Evolutionary conservation across 2,888 invertebrate genomes (phyloP), one percentile per base, ranked within the genome.

Genomic region (Oscheius myriophilus): DNA sequence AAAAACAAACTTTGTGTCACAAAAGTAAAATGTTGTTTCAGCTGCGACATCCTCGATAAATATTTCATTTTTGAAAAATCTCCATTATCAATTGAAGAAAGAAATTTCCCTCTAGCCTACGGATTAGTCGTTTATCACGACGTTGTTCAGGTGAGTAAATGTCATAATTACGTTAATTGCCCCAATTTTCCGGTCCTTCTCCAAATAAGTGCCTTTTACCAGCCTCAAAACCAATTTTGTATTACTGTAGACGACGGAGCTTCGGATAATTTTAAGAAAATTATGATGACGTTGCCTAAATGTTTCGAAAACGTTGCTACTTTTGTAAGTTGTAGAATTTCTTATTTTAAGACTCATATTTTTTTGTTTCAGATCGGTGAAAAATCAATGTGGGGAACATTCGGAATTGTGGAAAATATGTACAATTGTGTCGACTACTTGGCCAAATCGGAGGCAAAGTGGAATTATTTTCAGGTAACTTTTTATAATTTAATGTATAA

Each of bases 391-490:
- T 67, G 67, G 67, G 67, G 58, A n/a, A 39, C 58, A 7, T 58
- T 58, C 7, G 67, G 45, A 23, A 67, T 67, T 51, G 42, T 67
- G 9, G 59, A 67, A 18, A 67, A 67, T n/a, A 51, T 67, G 52
- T 58, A 58, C 51, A 67, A 67, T 23, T 67, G 67, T 39, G 45
- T 67, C 16, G 51, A 67, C 18, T 67, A 67, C 49, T 39, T 67
- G 59, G 43, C 67, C 21, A 45, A 45, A 21, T 52, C 52, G 2
- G 43, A 58, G 9, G 46, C 25, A 11, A 33, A 57, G 1, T 67
- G 67, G 67, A 42, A 66, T 53, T 66, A 70, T 33, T 70, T 61
- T 46, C 67, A 67, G 59, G 67, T 67, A 26, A 14, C 26, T 45
- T 45, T 45, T 33, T 18, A 16, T 14, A n/a, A 61, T 26, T 54